Evolutionary conservation across 2,888 invertebrate genomes (phyloP).

Genomic region (Heliconius hortense): DNA sequence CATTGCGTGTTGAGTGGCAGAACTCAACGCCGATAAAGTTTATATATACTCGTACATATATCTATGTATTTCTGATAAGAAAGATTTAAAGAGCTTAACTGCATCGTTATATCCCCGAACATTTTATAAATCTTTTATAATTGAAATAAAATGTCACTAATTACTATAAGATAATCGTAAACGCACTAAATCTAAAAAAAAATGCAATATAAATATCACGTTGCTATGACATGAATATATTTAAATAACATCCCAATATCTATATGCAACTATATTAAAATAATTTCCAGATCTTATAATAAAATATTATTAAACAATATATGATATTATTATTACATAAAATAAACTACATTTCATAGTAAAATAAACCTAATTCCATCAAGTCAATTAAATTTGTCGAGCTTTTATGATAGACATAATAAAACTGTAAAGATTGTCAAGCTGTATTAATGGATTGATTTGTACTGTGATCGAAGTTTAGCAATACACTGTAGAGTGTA

Average conservation of each 20-base stretch:
- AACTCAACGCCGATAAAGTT: no score
- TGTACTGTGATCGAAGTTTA: neutral
- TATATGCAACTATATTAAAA: neutral
- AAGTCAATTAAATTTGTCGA: neutral
- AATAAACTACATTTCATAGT: neutral
- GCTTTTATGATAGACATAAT: constrained; percentile 15
- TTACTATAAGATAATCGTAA: neutral
- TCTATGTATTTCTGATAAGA: no score
- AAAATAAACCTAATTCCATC: neutral
- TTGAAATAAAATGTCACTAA: no score
- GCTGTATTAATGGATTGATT: constrained; percentile 27
- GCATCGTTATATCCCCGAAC: no score
- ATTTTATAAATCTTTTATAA: no score
- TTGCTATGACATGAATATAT: no score
- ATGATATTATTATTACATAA: neutral
- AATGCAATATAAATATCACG: no score
- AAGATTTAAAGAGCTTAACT: no score
- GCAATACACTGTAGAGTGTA: neutral
- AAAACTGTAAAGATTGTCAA: constrained; percentile 9
- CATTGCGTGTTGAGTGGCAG: no score
- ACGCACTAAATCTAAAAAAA: neutral
- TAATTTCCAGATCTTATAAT: neutral
- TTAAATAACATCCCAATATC: no score
- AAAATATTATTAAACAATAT: neutral
- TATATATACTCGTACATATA: no score